Percentiles rank a stretch among this genome's conserved stretches.
phyloP scores from a whole-genome alignment of 2,888 invertebrate genomes.

The Odontomyia ornata region DNA sequence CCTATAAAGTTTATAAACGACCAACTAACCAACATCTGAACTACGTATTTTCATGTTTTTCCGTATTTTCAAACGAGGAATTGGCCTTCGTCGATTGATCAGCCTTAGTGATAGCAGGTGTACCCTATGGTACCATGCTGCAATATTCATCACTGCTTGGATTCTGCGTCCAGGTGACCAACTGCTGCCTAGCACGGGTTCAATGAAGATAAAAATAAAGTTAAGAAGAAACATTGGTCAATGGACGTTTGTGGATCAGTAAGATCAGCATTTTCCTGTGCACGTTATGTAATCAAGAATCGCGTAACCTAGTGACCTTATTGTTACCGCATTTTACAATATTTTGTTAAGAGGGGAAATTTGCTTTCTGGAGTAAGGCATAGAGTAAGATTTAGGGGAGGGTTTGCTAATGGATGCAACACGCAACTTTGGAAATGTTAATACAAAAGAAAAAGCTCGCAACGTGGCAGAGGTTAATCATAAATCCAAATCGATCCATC shows the following conservation, averaged over 20 bases:
- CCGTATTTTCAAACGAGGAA: neutral
- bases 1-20: no score
- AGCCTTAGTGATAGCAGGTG: constrained; percentile 2
- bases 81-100: neutral
- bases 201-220: no score
- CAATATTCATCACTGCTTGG: neutral
- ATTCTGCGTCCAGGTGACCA: neutral
- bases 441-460: no score
- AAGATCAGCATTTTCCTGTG: constrained; percentile 32
- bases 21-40: neutral
- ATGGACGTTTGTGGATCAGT: neutral
- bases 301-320: constrained; percentile 32
- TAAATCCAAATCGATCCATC: no score
- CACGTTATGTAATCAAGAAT: constrained; percentile 26
- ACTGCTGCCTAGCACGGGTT: neutral
- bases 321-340: constrained; percentile 1
- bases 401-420: no score
- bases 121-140: neutral
- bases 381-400: no score
- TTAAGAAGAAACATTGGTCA: no score
- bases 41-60: neutral
- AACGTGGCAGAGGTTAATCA: no score
- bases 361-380: no score
- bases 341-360: no score
- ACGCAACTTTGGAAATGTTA: no score